Conservation (phyloP, 2,888 invertebrate species). For the Megastigmus dorsalis region DNA sequence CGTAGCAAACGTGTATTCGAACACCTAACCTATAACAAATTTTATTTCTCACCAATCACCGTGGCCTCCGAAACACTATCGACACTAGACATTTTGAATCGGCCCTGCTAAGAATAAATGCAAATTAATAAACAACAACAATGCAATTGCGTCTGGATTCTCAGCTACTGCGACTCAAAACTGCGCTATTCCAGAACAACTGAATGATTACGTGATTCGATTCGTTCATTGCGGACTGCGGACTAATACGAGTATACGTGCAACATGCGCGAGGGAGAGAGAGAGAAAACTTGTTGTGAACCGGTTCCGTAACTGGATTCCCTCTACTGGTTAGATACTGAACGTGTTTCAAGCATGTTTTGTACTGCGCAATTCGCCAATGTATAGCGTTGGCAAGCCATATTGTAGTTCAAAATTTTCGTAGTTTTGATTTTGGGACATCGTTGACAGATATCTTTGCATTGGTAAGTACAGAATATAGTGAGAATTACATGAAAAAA, state of each 20-base stretch:
- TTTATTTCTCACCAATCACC: not conserved
- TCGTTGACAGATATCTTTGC: too few relatives aligned
- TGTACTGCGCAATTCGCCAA: too few relatives aligned
- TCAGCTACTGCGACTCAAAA: conserved; percentile 3
- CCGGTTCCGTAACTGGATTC: too few relatives aligned
- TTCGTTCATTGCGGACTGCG: conserved; percentile 15
- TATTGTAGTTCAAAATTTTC: too few relatives aligned
- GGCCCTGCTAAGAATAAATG: not conserved
- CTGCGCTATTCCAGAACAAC: conserved; percentile 7
- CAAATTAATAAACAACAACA: not conserved
- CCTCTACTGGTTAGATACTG: too few relatives aligned
- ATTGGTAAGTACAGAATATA: too few relatives aligned
- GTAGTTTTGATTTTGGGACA: too few relatives aligned
- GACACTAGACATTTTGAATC: not conserved
- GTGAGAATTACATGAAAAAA: too few relatives aligned
- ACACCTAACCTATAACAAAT: conserved; percentile 15
- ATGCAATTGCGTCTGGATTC: not conserved
- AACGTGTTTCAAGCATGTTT: too few relatives aligned
- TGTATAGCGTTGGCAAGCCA: too few relatives aligned
- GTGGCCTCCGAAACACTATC: not conserved
- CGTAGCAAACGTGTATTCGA: not conserved
- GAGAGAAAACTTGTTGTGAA: conserved; percentile 33
- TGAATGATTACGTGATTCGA: conserved; percentile 20
- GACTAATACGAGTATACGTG: conserved; percentile 2
- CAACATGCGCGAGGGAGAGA: not conserved